Conservation (phyloP, 2,113 vertebrate species). For the Plestiodon gilberti region DNA sequence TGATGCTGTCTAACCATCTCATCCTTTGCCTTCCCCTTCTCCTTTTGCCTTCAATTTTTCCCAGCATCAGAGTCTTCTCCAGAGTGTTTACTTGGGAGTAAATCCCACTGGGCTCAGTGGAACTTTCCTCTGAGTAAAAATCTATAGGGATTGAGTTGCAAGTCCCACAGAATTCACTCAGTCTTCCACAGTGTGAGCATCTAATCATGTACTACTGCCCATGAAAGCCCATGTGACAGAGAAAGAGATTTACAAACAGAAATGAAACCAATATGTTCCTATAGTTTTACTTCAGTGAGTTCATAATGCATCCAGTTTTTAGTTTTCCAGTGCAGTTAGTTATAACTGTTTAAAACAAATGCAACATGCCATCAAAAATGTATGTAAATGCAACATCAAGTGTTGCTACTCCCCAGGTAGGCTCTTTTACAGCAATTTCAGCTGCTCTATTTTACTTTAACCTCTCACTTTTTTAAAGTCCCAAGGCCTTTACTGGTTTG, state of each 20-base stretch:
- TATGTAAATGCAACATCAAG: background rate
- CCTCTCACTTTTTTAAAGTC: conserved; percentile 2
- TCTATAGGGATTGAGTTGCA: background rate
- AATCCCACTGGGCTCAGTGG: background rate
- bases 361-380: background rate
- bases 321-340: background rate
- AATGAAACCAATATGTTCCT: background rate
- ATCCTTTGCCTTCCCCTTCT: too few species aligned
- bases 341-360: background rate
- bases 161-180: background rate
- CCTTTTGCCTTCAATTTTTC: too few species aligned
- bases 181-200: background rate
- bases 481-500: background rate
- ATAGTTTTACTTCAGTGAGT: rapidly evolving
- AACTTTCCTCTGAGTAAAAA: background rate
- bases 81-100: background rate
- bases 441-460: conserved; percentile 2
- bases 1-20: too few species aligned
- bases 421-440: background rate
- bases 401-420: background rate
- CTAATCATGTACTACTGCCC: background rate
- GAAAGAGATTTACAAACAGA: background rate
- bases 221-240: background rate
- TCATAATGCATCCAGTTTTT: rapidly evolving
- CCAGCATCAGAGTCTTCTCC: too few species aligned